phyloP scores from a whole-genome alignment of 2,888 invertebrate species.

The Neoitamus cyanurus region DNA sequence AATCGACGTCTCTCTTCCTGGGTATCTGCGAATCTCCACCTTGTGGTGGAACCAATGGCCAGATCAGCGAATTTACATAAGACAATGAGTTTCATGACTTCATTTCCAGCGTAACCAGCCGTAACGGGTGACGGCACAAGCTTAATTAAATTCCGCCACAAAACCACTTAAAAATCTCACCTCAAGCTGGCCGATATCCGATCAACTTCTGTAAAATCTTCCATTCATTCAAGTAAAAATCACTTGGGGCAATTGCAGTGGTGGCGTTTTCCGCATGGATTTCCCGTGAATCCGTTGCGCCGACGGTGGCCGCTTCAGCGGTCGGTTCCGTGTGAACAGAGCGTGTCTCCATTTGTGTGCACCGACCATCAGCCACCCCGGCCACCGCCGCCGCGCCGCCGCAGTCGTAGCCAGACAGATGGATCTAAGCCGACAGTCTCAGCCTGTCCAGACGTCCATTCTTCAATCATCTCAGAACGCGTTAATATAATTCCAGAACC shows the following conservation, averaged over 20 bases:
- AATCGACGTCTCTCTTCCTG: background rate
- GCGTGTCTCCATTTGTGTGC: conserved; percentile 49
- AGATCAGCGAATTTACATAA: background rate
- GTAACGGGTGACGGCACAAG: conserved; percentile 13
- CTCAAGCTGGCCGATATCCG: background rate
- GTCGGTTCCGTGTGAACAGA: conserved; percentile 47
- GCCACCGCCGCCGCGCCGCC: background rate
- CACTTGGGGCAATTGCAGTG: background rate
- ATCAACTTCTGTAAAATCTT: conserved; percentile 33
- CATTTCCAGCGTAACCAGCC: conserved; percentile 6
- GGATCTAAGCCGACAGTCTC: background rate
- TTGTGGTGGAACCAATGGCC: background rate
- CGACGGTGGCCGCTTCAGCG: background rate
- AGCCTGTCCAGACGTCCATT: conserved; percentile 21
- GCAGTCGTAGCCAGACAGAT: background rate
- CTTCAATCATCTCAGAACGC: conserved; percentile 48
- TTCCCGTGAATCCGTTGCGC: background rate
- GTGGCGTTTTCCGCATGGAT: background rate
- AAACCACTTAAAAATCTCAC: background rate
- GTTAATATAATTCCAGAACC: conserved; percentile 51
- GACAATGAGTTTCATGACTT: background rate
- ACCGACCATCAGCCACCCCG: conserved; percentile 30
- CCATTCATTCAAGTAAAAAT: conserved; percentile 32
- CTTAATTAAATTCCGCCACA: conserved; percentile 10
- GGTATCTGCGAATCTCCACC: background rate